A percentile compares a stretch with the other conserved stretches of the same genome.
These are phyloP conservation scores for Kryptolebias marmoratus DNA, from an alignment of 2,113 vertebrate genomes.

Conservation along the genomic window DNA sequence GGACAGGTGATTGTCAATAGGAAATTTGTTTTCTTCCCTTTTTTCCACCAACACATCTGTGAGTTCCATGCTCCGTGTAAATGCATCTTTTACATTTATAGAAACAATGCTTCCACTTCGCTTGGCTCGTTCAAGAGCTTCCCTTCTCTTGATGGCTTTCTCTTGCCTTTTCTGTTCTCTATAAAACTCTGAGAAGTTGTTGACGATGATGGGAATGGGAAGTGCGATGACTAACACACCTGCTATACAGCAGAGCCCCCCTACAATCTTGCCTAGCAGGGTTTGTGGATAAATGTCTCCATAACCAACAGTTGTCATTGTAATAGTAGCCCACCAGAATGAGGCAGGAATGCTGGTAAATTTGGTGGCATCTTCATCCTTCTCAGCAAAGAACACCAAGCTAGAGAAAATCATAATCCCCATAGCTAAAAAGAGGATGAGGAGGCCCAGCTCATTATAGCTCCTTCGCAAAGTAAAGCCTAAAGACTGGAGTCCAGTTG, in stretches of 20 bases:
- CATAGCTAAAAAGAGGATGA: conserved; percentile 98
- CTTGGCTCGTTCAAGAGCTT: conserved; percentile 96
- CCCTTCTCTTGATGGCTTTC: conserved; percentile 96
- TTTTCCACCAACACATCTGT: conserved; percentile 94
- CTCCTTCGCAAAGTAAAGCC: conserved; percentile 95
- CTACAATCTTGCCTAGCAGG: conserved; percentile 94
- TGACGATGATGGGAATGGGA: conserved; percentile 98
- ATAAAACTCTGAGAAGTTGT: conserved; percentile 99
- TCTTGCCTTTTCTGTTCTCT: conserved; percentile 98
- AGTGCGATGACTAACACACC: conserved; percentile 97
- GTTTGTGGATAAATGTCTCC: conserved; percentile 99
- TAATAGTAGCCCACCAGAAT: conserved; percentile 99
- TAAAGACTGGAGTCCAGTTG: conserved; percentile 95
- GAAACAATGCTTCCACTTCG: conserved; percentile 97
- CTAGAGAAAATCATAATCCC: conserved; percentile 99
- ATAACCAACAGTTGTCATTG: conserved; percentile 98
- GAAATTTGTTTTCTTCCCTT: conserved; percentile 82
- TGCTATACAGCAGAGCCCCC: conserved; percentile 97
- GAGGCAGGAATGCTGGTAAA: conserved; percentile 99
- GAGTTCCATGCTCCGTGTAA: conserved; percentile 94
- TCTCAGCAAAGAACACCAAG: conserved; percentile 98
- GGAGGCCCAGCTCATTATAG: conserved; percentile 94
- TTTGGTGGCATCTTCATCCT: conserved; percentile 97
- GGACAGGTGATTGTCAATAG: conserved; percentile 88
- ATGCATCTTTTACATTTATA: conserved; percentile 95